A percentile compares a stretch with the other conserved stretches of the same genome.
phyloP scores from a whole-genome alignment of 1,140 invertebrate species.

The Drosophila parvula region DNA sequence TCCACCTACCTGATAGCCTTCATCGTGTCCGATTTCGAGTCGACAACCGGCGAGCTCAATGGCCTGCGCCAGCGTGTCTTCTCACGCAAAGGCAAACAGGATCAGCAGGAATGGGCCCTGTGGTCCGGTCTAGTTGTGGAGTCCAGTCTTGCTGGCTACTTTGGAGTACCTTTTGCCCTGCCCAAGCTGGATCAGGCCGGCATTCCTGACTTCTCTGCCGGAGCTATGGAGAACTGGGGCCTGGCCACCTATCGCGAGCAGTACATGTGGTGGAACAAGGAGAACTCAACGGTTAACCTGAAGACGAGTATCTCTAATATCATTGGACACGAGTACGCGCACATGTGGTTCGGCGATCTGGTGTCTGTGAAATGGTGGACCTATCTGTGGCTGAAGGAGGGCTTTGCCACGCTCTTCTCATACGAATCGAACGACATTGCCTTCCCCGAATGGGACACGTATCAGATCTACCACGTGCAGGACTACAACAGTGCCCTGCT shows the following conservation, averaged over 20 bases:
- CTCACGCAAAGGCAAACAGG: conserved; percentile 63
- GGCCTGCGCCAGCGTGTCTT: conserved; percentile 74
- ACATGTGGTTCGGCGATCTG: conserved; percentile 90
- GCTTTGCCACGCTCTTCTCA: conserved; percentile 85
- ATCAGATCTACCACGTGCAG: conserved; percentile 88
- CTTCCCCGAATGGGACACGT: conserved; percentile 76
- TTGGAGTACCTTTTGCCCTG: conserved; percentile 59
- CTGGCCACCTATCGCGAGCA: conserved; percentile 73
- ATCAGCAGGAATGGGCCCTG: conserved; percentile 61
- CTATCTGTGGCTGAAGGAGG: conserved; percentile 86
- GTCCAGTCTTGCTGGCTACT: conserved; percentile 54
- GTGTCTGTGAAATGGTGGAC: conserved; percentile 87
- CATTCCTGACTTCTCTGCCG: conserved; percentile 73
- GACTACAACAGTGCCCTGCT: conserved; percentile 67
- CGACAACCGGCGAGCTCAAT: conserved; percentile 57
- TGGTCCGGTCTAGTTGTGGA: conserved; percentile 60
- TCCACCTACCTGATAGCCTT: conserved; percentile 92
- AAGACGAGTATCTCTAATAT: conserved; percentile 85
- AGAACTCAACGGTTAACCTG: conserved; percentile 60
- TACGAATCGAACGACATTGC: conserved; percentile 84
- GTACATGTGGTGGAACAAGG: conserved; percentile 72
- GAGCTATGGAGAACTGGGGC: conserved; percentile 82
- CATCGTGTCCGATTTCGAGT: conserved; percentile 88
- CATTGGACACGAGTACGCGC: conserved; percentile 87
- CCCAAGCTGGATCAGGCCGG: conserved; percentile 75